A percentile compares a stretch with the other conserved stretches of the same genome.
Conservation (phyloP, 1,140 invertebrate genomes). For the Druon quercuslanigerum region DNA sequence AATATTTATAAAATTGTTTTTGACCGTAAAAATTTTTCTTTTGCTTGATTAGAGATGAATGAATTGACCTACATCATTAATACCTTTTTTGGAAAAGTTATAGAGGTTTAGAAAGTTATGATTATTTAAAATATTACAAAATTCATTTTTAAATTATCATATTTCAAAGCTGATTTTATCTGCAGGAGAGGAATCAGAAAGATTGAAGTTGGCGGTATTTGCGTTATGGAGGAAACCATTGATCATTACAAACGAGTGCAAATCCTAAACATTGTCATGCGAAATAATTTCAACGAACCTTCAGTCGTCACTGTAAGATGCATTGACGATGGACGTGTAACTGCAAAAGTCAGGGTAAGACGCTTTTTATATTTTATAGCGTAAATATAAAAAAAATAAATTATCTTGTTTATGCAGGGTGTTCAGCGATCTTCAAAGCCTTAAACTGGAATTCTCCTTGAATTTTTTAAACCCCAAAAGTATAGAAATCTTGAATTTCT, state of each 20-base stretch:
- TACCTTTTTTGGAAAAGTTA: no score
- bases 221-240: constrained; percentile 51
- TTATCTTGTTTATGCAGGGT: not conserved
- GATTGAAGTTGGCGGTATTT: constrained; percentile 59
- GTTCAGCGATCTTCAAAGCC: no score
- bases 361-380: not conserved
- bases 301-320: constrained; percentile 55
- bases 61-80: no score
- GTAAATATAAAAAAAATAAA: constrained; percentile 14
- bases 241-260: constrained; percentile 64
- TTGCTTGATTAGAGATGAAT: no score
- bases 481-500: no score
- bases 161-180: not conserved
- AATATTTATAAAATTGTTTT: no score
- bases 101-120: no score
- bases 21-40: no score
- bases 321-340: constrained; percentile 63
- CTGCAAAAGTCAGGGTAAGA: constrained; percentile 52
- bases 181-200: constrained; percentile 48
- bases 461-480: no score
- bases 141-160: no score
- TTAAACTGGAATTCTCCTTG: no score
- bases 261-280: constrained; percentile 57
- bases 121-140: no score
- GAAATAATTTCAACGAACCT: constrained; percentile 43